phyloP scores from a whole-genome alignment of 2,113 vertebrate genomes.

The Microcebus jonahi region DNA sequence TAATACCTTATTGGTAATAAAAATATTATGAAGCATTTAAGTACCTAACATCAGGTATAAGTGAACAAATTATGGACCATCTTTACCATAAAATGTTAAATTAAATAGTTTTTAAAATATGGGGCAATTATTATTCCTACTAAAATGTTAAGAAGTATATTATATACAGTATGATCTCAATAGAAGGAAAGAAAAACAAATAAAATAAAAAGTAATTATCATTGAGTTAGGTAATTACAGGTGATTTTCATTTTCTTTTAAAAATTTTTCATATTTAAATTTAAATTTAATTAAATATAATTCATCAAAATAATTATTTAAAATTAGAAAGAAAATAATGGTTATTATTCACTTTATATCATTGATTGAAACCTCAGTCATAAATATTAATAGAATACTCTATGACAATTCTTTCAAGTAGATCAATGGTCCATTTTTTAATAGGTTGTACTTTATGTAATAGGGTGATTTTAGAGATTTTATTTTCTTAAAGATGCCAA shows the following conservation, averaged over 20 bases:
- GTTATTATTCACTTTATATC: neutral
- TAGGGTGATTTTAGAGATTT: neutral
- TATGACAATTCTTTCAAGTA: neutral
- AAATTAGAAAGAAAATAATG: neutral
- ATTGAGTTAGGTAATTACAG: neutral
- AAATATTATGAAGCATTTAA: neutral
- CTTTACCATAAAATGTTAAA: neutral
- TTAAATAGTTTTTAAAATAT: neutral
- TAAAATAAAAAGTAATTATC: neutral
- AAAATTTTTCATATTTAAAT: neutral
- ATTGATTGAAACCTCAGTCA: neutral
- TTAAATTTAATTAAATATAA: neutral
- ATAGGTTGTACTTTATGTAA: neutral
- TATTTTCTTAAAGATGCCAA: neutral
- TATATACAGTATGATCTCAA: neutral
- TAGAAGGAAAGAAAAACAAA: neutral
- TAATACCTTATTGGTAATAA: neutral
- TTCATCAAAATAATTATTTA: neutral
- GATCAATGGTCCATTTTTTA: neutral
- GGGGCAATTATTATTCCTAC: neutral
- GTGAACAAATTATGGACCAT: neutral
- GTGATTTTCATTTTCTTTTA: neutral
- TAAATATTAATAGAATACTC: neutral
- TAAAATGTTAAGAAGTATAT: neutral
- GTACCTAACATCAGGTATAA: neutral